Evolutionary conservation across 2,888 invertebrate genomes (phyloP).

Genomic region (Tenodera sinensis): DNA sequence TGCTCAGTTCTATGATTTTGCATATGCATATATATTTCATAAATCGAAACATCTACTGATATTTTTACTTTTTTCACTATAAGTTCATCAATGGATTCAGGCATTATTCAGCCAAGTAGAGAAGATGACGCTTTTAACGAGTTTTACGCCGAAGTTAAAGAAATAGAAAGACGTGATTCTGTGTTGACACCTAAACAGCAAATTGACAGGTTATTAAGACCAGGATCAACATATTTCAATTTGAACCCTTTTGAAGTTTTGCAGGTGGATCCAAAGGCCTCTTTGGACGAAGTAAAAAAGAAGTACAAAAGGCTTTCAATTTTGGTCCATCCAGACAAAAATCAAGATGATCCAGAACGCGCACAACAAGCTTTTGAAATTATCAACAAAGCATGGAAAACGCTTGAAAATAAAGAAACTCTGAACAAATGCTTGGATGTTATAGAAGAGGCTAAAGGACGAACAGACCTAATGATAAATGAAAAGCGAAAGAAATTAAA

Average conservation of each 20-base stretch:
- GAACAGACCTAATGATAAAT: conserved; percentile 88
- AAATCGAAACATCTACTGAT: too few species aligned
- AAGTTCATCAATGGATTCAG: conserved; percentile 10
- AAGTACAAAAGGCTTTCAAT: conserved; percentile 95
- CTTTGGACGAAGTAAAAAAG: conserved; percentile 91
- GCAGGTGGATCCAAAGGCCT: conserved; percentile 85
- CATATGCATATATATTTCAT: too few species aligned
- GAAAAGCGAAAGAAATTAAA: conserved; percentile 92
- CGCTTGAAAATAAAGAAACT: conserved; percentile 90
- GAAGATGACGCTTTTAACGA: conserved; percentile 73
- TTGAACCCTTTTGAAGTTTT: conserved; percentile 93
- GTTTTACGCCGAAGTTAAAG: conserved; percentile 93
- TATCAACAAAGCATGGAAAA: conserved; percentile 93
- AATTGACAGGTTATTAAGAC: conserved; percentile 90
- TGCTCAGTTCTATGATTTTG: too few species aligned
- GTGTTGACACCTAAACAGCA: conserved; percentile 95
- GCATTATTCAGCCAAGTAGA: neutral
- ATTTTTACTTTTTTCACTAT: conserved; percentile 38
- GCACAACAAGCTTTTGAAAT: conserved; percentile 92
- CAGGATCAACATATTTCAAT: conserved; percentile 98
- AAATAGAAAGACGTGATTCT: conserved; percentile 96
- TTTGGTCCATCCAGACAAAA: conserved; percentile 99
- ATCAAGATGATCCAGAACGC: conserved; percentile 90
- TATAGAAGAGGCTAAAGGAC: conserved; percentile 93
- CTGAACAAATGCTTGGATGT: conserved; percentile 92